These are phyloP conservation scores for Agrochola circellaris DNA, from an alignment of 2,888 invertebrate genomes.

Conservation along the genomic window DNA sequence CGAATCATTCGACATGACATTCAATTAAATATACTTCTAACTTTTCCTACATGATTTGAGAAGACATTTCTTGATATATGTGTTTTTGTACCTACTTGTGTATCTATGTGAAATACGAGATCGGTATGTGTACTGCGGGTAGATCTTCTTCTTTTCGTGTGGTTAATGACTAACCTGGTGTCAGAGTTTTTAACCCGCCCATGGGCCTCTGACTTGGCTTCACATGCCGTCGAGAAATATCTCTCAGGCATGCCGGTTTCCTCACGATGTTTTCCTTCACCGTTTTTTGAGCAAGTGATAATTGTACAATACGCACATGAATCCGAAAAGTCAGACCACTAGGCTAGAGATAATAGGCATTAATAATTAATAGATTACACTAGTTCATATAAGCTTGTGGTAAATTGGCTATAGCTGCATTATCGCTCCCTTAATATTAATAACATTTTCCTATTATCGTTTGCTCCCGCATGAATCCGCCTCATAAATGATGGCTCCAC, in stretches of 20 bases:
- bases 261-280: no score
- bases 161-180: no score
- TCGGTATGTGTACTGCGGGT: neutral
- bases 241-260: no score
- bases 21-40: constrained; percentile 26
- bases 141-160: neutral
- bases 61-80: constrained; percentile 5
- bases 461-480: neutral
- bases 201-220: no score
- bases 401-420: constrained; percentile 22
- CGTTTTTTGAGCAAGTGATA: no score
- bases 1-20: constrained; percentile 45
- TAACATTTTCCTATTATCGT: constrained; percentile 36
- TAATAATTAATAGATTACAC: constrained; percentile 3
- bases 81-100: neutral
- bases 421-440: constrained; percentile 37
- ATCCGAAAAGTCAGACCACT: no score
- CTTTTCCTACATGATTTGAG: constrained; percentile 19
- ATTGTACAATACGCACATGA: no score
- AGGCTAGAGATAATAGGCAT: neutral
- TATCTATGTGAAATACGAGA: neutral
- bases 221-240: no score
- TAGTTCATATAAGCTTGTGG: constrained; percentile 1
- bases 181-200: no score
- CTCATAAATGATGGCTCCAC: constrained; percentile 18